phyloP scores from a whole-genome alignment of 2,797 vertebrate genomes.

The Acanthiza pusilla region DNA sequence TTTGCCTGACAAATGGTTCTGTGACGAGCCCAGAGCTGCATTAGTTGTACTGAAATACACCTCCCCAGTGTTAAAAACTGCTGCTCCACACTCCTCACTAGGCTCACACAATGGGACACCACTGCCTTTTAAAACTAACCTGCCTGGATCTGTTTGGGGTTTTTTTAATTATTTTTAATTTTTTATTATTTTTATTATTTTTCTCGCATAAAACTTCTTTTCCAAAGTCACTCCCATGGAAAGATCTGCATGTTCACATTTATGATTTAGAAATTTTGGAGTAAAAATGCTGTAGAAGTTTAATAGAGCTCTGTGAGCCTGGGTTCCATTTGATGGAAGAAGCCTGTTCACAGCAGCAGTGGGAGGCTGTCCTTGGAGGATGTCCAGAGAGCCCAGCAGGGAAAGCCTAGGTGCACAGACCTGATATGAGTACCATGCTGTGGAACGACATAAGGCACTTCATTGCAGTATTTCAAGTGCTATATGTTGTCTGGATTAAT shows the following conservation, averaged over 20 bases:
- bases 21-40: background rate
- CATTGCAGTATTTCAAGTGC: background rate
- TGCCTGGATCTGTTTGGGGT: background rate
- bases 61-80: background rate
- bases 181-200: background rate
- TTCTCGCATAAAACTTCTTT: background rate
- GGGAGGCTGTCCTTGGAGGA: background rate
- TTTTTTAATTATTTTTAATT: background rate
- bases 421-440: background rate
- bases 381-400: background rate
- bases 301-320: background rate
- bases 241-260: background rate
- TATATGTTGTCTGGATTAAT: background rate
- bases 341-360: background rate
- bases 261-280: background rate
- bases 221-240: background rate
- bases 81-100: background rate
- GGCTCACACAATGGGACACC: background rate
- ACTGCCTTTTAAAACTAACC: background rate
- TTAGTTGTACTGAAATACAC: background rate
- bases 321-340: background rate
- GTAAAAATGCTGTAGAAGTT: background rate
- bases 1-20: background rate
- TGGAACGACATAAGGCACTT: background rate
- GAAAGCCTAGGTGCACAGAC: background rate